Evolutionary conservation across 1,140 invertebrate species (phyloP), one percentile per base, ranked within the genome.

Genomic region (Contarinia nasturtii): DNA sequence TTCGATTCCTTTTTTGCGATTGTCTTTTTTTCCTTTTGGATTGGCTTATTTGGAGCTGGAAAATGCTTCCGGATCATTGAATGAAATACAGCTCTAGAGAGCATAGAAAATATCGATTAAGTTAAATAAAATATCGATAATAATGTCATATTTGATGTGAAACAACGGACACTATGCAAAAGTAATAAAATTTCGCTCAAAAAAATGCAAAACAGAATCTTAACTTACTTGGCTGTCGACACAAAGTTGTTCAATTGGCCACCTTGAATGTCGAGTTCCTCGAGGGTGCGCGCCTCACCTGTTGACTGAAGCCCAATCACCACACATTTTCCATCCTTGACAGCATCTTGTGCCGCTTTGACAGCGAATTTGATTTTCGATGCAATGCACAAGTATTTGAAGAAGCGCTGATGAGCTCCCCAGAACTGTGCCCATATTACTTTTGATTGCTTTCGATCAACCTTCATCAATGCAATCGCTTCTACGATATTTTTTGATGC

Each of bases 341-440:
- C 79, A 22, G 91, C 87, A 62, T 94, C 84, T 21, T 82, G 76
- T 0, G 82, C 80, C 7, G 79, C 73, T 33, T 74, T 64, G 5
- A 87, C 82, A 2, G 82, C 82, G 60, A 83, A 77, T 50, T 80
- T 77, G 36, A 96, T 78, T 66, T 98, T 98, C 5, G 90, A 80
- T 1, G 91, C 91, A 54, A 97, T 96, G 64, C 93, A 97, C 1
- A 98, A 69, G 67, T 97, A 97, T 61, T 97, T 97, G 70, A 97
- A 97, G 68, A 97, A 98, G 21, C 93, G 68, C 63, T 97, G 93
- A 72, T 97, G 93, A n/a, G 92, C 81, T 0, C 89, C 91, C 93
- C 93, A 98, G 68, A 97, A 98, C 63, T 96, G 92, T 8, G 83
- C 83, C 87, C 86, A 90, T 79, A 90, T 88, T 5, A 79, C 86